Evolutionary conservation across 2,113 vertebrate species (phyloP).

Genomic region (Cairina moschata): DNA sequence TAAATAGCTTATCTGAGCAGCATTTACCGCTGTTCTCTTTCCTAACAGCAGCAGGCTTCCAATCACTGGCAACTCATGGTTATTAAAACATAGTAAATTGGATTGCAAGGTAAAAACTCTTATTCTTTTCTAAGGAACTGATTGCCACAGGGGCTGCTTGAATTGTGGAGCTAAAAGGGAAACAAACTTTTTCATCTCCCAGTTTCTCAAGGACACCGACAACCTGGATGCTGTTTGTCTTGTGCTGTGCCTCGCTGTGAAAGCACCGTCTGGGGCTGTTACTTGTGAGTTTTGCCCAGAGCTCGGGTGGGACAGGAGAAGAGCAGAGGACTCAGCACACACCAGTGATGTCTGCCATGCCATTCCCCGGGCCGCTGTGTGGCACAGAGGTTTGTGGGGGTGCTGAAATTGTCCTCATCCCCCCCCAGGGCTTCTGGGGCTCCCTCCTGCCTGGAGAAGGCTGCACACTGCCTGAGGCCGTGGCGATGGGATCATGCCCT

Average conservation of each 20-base stretch:
- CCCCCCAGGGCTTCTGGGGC: fast-evolving
- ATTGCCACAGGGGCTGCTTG: background rate
- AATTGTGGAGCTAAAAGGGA: background rate
- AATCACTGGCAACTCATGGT: background rate
- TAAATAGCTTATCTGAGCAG: background rate
- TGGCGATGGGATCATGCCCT: fast-evolving
- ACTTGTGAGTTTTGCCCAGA: fast-evolving
- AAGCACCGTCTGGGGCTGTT: background rate
- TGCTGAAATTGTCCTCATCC: background rate
- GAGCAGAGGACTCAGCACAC: fast-evolving
- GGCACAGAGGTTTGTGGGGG: fast-evolving
- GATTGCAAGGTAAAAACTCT: background rate
- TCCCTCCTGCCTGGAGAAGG: background rate
- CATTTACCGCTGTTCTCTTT: background rate
- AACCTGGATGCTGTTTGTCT: fast-evolving
- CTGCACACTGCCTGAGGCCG: background rate
- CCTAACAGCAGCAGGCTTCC: slow-evolving; percentile 14
- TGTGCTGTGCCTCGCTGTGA: background rate
- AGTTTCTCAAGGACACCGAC: background rate
- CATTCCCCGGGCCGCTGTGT: background rate
- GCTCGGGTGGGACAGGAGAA: fast-evolving
- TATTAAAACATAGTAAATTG: background rate
- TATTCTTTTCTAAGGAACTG: background rate
- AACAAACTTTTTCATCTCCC: background rate
- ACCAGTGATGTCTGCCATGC: background rate